Base-by-base conservation (phyloP, 2,888 invertebrate genomes). In the Scotopteryx bipunctaria region DNA sequence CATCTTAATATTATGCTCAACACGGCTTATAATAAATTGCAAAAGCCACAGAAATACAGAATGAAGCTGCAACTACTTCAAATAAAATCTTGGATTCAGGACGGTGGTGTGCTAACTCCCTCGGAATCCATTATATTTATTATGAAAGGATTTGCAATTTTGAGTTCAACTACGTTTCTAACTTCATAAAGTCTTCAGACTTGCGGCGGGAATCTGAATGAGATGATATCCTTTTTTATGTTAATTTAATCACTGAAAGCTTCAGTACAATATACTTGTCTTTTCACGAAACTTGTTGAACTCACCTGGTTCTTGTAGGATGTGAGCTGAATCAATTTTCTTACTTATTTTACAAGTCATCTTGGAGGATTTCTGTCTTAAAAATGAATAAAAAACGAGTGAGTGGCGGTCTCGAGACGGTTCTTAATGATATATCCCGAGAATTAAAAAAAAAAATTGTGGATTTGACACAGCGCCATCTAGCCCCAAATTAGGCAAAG, bases 121-220 rank as follows among this genome's bases (percentile, higher is more conserved):
- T 40, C 45, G 21, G 40, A 52, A 44, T 44, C 41, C 29, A 59
- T 56, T 59, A 48, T 42, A 9, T 41, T 40, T 35, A 29, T 36
- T 54, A 44, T 47, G 43, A 47, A 55, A 46, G 33, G 32, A 50
- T 41, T 54, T 52, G 29, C 45, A 49, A 49, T 53, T 49, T 54
- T 17, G 29, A 53, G 32, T 32, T 37, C 14, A 36, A 15, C 14
- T 29, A 5, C 16, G 23, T 32, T 40, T 21, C 17, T 33, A 23
- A 46, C 35, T 49, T 44, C 44, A 42, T 48, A 47, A 42, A 46
- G 19, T 42, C 19, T 38, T 13, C 15, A 23, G 35, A 43, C 45
- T 45, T 35, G 48, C 41, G 43, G 13, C 8, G 9, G 16, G 41
- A 51, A 51, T 46, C 29, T 33, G 47, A 46, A 53, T 53, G 35